phyloP scores from a whole-genome alignment of 2,113 vertebrate species.

The Craseonycteris thonglongyai region DNA sequence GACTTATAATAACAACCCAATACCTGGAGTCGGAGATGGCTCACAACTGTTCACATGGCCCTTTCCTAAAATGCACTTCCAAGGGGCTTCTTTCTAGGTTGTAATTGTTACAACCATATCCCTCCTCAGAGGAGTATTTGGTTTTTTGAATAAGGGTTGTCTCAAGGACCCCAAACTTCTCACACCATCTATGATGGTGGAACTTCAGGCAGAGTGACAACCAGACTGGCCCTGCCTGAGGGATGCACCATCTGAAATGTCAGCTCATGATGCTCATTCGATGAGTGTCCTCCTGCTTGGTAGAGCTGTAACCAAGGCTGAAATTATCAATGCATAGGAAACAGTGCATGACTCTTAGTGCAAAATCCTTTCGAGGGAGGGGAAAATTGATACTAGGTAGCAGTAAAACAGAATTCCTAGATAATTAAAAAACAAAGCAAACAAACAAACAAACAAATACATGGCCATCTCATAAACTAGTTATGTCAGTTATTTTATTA shows the following conservation, averaged over 20 bases:
- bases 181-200: neutral
- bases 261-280: neutral
- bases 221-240: neutral
- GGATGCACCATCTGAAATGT: neutral
- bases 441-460: neutral
- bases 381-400: neutral
- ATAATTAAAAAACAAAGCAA: neutral
- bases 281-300: no score
- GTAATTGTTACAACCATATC: neutral
- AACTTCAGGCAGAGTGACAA: no score
- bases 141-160: neutral
- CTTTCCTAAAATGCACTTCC: neutral
- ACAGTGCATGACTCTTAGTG: neutral
- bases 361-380: neutral
- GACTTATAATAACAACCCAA: neutral
- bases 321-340: neutral
- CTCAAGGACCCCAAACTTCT: neutral
- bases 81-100: neutral
- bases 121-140: neutral
- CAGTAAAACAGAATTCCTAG: neutral
- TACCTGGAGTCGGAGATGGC: fast-evolving
- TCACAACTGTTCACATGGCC: neutral
- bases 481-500: neutral
- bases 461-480: neutral
- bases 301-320: neutral